Base-by-base conservation (phyloP, 2,888 invertebrate genomes). In the Bursaphelenchus okinawaensis region DNA sequence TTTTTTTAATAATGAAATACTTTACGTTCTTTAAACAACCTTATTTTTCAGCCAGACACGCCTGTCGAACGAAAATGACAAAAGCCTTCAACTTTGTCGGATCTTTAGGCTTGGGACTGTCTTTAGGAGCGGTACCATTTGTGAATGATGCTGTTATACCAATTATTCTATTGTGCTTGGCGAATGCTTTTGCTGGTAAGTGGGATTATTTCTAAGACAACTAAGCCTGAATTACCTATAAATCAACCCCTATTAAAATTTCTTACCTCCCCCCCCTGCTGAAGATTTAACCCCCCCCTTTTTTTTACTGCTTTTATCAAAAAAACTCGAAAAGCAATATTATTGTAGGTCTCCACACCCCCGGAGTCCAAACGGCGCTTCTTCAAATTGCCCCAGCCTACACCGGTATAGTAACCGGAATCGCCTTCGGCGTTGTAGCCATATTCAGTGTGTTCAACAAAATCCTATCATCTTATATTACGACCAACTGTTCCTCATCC, bases 321-420 rank as follows among this genome's bases (percentile, higher is more conserved):
- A 8, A 19, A 59, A 7, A 64, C 7, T 22, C n/a, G n/a, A 7
- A 59, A 7, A 40, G 2, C n/a, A 16, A 40, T 40, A 40, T 4
- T 40, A 12, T 52, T 68, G 52, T 28, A 78, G 79, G 79, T 22
- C 72, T 80, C 27, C 80, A 80, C 63, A 79, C 80, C 4, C 80
- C 80, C 7, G 80, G 80, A 29, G 80, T 80, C 9, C 79, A 76
- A 65, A 79, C 80, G 4, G 80, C 80, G 4, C 66, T 80, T n/a
- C 71, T 80, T n/a, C 80, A 80, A 67, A 52, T 80, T 3, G 80
- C 80, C 4, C 80, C 80, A 16, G 80, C 79, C 7, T 80, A 75
- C 65, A 76, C 79, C 1, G 80, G 80, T 40, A 69, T 80, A 12
- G 70, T 80, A 24, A 79, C 76, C 1, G 79, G 79, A 51, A 75